These are phyloP conservation scores for Andrena marginata DNA, from an alignment of 2,888 invertebrate species.

Conservation along the genomic window DNA sequence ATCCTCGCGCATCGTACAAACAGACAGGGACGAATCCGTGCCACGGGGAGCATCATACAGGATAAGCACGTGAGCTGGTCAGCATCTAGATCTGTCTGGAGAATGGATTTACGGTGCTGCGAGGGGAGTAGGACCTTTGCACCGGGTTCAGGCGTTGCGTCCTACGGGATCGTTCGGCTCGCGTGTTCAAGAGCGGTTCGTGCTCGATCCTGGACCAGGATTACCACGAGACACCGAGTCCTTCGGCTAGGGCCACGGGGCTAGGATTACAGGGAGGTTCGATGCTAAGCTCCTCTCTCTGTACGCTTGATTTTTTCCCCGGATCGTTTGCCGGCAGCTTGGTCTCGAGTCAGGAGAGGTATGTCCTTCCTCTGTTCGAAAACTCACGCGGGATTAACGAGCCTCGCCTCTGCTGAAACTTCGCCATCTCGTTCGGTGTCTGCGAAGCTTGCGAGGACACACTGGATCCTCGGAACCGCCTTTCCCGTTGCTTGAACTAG, in stretches of 20 bases:
- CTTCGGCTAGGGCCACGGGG: slow-evolving; percentile 17
- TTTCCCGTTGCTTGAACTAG: background rate
- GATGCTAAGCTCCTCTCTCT: slow-evolving; percentile 10
- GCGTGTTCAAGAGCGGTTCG: slow-evolving; percentile 27
- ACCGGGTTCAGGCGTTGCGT: slow-evolving; percentile 35
- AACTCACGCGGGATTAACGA: background rate
- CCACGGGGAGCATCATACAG: slow-evolving; percentile 27
- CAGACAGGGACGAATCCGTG: slow-evolving; percentile 38
- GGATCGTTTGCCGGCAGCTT: background rate
- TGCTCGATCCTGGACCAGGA: slow-evolving; percentile 24
- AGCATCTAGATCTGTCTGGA: slow-evolving; percentile 67
- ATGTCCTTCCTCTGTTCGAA: background rate
- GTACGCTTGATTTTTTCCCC: slow-evolving; percentile 15
- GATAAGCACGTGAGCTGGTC: slow-evolving; percentile 42
- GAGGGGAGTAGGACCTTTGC: slow-evolving; percentile 63
- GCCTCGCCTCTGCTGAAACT: background rate
- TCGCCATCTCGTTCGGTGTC: background rate
- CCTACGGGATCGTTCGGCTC: slow-evolving; percentile 58
- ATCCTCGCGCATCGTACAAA: slow-evolving; percentile 13
- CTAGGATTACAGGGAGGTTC: slow-evolving; percentile 10
- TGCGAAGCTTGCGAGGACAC: background rate
- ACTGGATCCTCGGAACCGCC: background rate
- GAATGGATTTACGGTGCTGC: slow-evolving; percentile 72
- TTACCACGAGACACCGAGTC: slow-evolving; percentile 1
- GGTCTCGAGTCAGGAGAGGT: background rate